Conservation (phyloP, 2,797 vertebrate genomes). For the Dromococcyx pavoninus region DNA sequence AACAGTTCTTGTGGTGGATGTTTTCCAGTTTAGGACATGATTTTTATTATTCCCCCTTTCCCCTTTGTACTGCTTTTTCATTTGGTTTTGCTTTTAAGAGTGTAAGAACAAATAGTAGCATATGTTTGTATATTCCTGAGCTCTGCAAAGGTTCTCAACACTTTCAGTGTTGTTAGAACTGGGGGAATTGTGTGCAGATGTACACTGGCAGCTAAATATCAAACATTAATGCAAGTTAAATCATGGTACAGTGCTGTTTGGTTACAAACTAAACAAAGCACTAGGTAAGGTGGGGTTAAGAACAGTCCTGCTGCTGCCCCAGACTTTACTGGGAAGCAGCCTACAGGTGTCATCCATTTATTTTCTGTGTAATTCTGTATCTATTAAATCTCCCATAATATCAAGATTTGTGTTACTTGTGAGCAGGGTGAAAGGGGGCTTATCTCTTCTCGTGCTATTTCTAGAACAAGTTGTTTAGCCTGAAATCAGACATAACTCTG, state of each 20-base stretch:
- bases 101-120: not conserved
- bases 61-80: not conserved
- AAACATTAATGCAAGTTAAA: not conserved
- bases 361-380: not conserved
- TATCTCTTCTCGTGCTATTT: not conserved
- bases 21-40: not conserved
- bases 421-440: not conserved
- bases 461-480: not conserved
- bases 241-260: not conserved
- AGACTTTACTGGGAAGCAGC: not conserved
- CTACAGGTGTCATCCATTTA: not conserved
- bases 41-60: constrained; percentile 1
- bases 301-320: not conserved
- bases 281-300: not conserved
- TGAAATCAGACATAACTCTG: not conserved
- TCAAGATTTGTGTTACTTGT: not conserved
- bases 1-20: not conserved
- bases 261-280: not conserved
- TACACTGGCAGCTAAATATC: not conserved
- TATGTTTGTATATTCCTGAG: not conserved
- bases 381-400: not conserved
- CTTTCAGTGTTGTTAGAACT: not conserved
- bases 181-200: not conserved
- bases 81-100: constrained; percentile 9
- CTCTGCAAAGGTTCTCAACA: not conserved